Conservation (phyloP, 2,113 vertebrate species). For the Holacanthus passer region DNA sequence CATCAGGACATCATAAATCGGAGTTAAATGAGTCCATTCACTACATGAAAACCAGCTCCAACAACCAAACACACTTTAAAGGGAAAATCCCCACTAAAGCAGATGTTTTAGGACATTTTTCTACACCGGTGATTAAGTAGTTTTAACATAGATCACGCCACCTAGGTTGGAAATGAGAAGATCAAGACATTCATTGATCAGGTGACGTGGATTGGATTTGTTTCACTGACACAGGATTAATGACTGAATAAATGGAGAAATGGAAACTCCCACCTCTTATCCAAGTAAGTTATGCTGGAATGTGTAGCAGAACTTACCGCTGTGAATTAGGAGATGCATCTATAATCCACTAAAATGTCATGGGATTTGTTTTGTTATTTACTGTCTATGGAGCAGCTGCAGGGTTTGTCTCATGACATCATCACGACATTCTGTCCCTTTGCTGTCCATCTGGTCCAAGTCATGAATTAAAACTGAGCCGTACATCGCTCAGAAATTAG, state of each 20-base stretch:
- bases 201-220: not conserved
- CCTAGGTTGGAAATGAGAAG: not conserved
- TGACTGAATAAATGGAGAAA: not conserved
- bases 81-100: not conserved
- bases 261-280: not conserved
- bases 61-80: not conserved
- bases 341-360: conserved; percentile 35
- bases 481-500: conserved; percentile 12
- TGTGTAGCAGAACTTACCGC: not conserved
- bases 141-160: not conserved
- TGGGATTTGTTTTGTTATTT: conserved; percentile 39
- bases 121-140: not conserved
- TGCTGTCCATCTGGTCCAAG: not conserved
- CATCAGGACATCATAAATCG: conserved; percentile 32
- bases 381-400: conserved; percentile 41
- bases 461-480: conserved; percentile 6
- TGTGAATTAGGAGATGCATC: conserved; percentile 7
- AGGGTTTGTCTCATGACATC: conserved; percentile 39
- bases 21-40: conserved; percentile 14
- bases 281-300: not conserved
- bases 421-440: conserved; percentile 11
- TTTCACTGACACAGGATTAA: not conserved
- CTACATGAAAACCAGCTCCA: not conserved
- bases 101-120: not conserved
- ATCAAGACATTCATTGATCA: not conserved